Conservation (phyloP, 1,140 invertebrate species). For the Sipha flava region DNA sequence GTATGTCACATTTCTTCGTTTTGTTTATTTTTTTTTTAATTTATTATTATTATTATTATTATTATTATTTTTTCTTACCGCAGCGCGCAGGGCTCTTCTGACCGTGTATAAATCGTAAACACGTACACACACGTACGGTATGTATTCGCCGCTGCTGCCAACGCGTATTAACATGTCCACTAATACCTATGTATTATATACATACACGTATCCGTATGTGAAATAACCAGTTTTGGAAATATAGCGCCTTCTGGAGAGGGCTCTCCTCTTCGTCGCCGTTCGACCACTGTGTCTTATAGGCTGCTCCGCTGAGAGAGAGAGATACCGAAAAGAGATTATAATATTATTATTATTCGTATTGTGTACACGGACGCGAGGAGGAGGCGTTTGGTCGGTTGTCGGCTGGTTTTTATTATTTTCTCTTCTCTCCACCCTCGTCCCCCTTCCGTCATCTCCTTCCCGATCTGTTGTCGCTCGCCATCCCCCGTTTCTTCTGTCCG, state of each 20-base stretch:
- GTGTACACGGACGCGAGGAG: neutral
- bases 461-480: neutral
- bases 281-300: neutral
- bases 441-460: neutral
- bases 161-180: conserved; percentile 26
- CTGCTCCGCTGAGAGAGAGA: neutral
- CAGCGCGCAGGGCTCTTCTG: neutral
- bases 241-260: conserved; percentile 19
- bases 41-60: too few species aligned
- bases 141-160: neutral
- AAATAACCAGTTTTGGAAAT: conserved; percentile 24
- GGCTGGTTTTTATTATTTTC: conserved; percentile 26
- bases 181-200: neutral
- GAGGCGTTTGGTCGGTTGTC: conserved; percentile 21
- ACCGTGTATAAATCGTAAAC: neutral
- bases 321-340: conserved; percentile 30
- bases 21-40: neutral
- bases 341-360: conserved; percentile 15
- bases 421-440: neutral
- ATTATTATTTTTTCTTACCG: neutral
- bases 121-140: neutral
- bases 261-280: neutral
- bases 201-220: neutral
- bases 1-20: neutral
- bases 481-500: neutral